A percentile compares a stretch with the other conserved stretches of the same genome.
These are phyloP conservation scores for Lamellibrachia columna DNA, from an alignment of 2,888 invertebrate species.

Conservation along the genomic window DNA sequence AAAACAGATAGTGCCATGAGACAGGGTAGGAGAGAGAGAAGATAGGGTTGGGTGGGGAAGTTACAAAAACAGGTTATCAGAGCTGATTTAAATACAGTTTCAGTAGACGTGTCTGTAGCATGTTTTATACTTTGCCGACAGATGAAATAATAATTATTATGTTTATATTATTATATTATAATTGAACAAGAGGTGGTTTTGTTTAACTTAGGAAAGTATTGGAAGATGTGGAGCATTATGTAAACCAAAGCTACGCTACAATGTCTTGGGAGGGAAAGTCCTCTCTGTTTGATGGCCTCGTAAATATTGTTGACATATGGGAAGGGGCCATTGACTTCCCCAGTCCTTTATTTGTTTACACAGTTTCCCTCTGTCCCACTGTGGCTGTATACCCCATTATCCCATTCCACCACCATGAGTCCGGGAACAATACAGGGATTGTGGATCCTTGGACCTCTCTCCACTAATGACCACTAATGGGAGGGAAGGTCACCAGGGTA, in stretches of 20 bases:
- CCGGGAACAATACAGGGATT: not conserved
- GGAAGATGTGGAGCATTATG: not conserved
- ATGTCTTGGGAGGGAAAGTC: conserved; percentile 9
- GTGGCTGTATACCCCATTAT: not conserved
- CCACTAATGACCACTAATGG: not conserved
- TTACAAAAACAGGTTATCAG: not conserved
- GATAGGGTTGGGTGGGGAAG: not conserved
- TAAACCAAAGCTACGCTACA: not conserved
- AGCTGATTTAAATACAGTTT: not conserved
- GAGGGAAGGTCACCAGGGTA: not conserved
- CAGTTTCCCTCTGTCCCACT: not conserved
- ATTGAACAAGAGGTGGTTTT: not conserved
- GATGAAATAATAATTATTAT: not conserved
- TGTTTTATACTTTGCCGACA: not conserved
- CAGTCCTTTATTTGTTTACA: not conserved
- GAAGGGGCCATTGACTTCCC: not conserved
- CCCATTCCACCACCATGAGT: not conserved
- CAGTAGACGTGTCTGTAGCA: not conserved
- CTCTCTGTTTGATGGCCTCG: not conserved
- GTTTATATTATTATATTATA: not conserved
- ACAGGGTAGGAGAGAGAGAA: not conserved
- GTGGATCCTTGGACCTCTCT: not conserved
- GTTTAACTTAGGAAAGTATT: not conserved
- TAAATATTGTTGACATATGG: not conserved
- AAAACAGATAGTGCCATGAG: not conserved